phyloP scores from a whole-genome alignment of 2,113 vertebrate species.

The Ctenomys sociabilis region DNA sequence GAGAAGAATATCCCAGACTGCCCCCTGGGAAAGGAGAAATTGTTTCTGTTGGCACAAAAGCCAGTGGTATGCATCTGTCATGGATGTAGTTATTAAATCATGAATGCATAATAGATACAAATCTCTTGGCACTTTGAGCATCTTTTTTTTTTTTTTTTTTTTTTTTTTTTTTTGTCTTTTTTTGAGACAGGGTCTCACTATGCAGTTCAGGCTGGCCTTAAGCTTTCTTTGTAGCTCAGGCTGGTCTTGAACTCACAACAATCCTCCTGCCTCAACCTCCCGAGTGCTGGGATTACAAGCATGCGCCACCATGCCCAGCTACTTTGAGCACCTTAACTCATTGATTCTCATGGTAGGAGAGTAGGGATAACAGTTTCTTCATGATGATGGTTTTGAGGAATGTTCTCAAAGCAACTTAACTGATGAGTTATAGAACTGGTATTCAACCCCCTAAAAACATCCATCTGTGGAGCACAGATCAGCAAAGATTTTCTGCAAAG shows the following conservation, averaged over 20 bases:
- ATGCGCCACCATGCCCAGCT: no score
- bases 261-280: no score
- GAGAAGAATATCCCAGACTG: background rate
- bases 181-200: no score
- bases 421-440: background rate
- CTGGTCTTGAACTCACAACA: no score
- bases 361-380: background rate
- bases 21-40: background rate
- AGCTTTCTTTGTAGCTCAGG: no score
- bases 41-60: background rate
- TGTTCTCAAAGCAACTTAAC: background rate
- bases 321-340: background rate
- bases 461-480: background rate
- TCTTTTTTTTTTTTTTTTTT: no score
- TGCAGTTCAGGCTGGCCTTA: no score
- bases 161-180: no score
- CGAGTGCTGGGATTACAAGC: no score
- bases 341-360: background rate
- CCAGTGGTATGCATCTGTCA: background rate
- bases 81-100: background rate
- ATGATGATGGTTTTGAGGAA: background rate
- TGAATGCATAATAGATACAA: background rate
- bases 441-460: background rate
- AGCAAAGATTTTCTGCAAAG: background rate
- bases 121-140: background rate